These are phyloP conservation scores for Archips xylosteana DNA, from an alignment of 2,888 invertebrate species.

Conservation along the genomic window DNA sequence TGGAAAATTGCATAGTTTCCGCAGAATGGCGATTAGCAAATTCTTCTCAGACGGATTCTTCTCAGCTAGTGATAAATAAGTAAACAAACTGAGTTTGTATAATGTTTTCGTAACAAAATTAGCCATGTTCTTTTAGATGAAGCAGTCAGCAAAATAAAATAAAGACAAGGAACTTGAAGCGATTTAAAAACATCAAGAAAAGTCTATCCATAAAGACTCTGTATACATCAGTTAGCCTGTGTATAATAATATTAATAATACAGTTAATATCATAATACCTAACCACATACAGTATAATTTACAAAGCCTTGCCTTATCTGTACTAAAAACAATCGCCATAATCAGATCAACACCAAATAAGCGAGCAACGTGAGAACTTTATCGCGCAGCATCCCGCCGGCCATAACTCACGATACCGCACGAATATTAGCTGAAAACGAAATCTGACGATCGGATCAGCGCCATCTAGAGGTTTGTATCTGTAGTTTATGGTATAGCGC, in stretches of 20 bases:
- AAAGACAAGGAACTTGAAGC: no score
- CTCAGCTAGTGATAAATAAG: no score
- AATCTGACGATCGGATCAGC: slow-evolving; percentile 54
- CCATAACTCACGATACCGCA: slow-evolving; percentile 70
- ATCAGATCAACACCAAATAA: slow-evolving; percentile 29
- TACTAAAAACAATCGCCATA: slow-evolving; percentile 18
- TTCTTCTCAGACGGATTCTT: no score
- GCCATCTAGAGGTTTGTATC: slow-evolving; percentile 25
- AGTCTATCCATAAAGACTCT: no score
- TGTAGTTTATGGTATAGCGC: not conserved
- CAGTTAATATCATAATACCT: not conserved
- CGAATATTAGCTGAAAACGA: slow-evolving; percentile 60
- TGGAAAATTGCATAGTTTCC: no score
- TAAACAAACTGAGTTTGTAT: no score
- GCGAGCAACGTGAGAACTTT: slow-evolving; percentile 54
- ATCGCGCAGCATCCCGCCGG: slow-evolving; percentile 60
- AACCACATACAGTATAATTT: not conserved
- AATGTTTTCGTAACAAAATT: no score
- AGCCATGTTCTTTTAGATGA: no score
- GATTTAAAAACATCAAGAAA: no score
- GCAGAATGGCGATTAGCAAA: no score
- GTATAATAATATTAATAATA: not conserved
- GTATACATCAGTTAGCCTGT: no score
- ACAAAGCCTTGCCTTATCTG: slow-evolving; percentile 14
- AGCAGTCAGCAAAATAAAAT: no score